A percentile compares a stretch with the other conserved stretches of the same genome.
Evolutionary conservation across 2,888 invertebrate genomes (phyloP).

Genomic region (Smittia sp.): DNA sequence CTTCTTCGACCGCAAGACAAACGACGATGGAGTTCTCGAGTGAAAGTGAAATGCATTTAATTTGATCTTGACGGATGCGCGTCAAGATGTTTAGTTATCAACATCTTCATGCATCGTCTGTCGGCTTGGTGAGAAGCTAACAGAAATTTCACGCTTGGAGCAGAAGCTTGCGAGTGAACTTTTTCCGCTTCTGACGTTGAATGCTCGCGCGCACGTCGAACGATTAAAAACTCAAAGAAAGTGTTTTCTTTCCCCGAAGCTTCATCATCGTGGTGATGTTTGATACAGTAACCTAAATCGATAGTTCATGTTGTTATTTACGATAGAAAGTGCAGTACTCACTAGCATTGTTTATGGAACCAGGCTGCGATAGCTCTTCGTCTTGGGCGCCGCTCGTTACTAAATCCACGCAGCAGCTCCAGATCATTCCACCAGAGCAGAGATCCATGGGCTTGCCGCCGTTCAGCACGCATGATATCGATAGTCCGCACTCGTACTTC

Average conservation of each 20-base stretch:
- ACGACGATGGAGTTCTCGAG: not conserved
- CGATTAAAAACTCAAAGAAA: not conserved
- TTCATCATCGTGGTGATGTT: constrained; percentile 10
- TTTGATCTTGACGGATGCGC: not conserved
- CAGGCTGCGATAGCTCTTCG: constrained; percentile 58
- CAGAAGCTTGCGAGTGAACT: no score
- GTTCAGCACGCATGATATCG: constrained; percentile 84
- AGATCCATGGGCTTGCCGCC: constrained; percentile 79
- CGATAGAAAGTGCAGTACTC: constrained; percentile 56
- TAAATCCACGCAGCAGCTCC: constrained; percentile 87
- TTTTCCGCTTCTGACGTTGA: no score
- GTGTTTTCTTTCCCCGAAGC: not conserved
- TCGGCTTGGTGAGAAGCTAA: no score
- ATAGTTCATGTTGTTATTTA: constrained; percentile 12
- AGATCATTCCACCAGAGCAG: constrained; percentile 90
- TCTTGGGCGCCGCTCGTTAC: constrained; percentile 57
- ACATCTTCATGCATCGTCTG: not conserved
- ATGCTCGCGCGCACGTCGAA: no score
- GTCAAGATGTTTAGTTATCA: not conserved
- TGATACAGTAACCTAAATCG: constrained; percentile 37
- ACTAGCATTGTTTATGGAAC: constrained; percentile 82
- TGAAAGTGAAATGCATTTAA: constrained; percentile 13
- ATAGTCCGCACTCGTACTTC: constrained; percentile 84
- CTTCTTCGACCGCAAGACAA: not conserved
- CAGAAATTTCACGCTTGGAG: no score